Base-by-base conservation (phyloP, 2,888 invertebrate genomes). In the Caenorhabditis plicata region DNA sequence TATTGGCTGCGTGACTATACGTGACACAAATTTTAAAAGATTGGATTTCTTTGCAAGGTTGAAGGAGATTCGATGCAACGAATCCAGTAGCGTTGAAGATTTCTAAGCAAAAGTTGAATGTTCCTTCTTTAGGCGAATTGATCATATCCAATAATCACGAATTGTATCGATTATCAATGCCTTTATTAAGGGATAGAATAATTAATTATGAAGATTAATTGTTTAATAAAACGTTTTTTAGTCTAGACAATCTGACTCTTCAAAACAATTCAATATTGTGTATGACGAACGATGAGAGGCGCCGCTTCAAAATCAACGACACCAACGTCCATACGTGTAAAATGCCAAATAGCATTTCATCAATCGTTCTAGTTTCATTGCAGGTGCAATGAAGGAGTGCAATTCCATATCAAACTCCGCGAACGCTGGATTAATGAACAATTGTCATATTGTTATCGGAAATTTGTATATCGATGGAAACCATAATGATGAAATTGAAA, bases 11-110 rank as follows among this genome's bases (percentile, higher is more conserved):
- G 32, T 62, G 23, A 51, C 48, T 38, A 45, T 62, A 1, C 15
- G 39, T n/a, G 48, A 45, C 5, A 48, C 48, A 2, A 20, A 40
- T 9, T 62, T 56, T 31, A 25, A 23, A n/a, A 43, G 55, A 19
- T 41, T 62, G 9, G 55, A 56, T 42, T 62, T 62, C 27, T 56
- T 62, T 23, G 55, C 62, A 5, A 47, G 62, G n/a, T 43, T 62
- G 4, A 43, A 49, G 22, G n/a, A n/a, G n/a, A n/a, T n/a, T n/a
- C n/a, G n/a, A n/a, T n/a, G n/a, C n/a, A n/a, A n/a, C n/a, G n/a
- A n/a, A n/a, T n/a, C n/a, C n/a, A n/a, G n/a, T n/a, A n/a, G n/a
- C n/a, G n/a, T n/a, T n/a, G n/a, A n/a, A n/a, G n/a, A n/a, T n/a
- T n/a, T n/a, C n/a, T n/a, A n/a, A n/a, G n/a, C n/a, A n/a, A n/a